Evolutionary conservation across 2,113 vertebrate species (phyloP), one percentile per base, ranked within the genome.

Genomic region (Alosa alosa): DNA sequence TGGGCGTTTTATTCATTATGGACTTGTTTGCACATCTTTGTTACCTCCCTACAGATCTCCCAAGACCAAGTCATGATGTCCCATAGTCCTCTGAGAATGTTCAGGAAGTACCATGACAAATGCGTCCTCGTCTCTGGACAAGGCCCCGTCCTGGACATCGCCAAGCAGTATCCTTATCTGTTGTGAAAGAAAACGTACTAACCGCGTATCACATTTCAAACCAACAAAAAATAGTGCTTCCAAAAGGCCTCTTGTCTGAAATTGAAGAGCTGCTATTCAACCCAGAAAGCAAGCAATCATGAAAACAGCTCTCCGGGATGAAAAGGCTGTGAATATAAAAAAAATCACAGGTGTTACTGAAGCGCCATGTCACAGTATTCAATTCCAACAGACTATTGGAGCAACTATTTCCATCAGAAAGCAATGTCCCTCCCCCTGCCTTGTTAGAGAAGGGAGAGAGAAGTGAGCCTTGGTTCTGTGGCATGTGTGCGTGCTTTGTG

Each of bases 41-140:
- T 75, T 86, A 5, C 84, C 90, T 91, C 78, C 41, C 84, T 75
- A 45, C 91, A 98, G 97, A 93, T 98, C 81, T 90, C 93, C 0
- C 95, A 96, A 20, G 95, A 97, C 50, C 97, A 97, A 44, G 96
- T 98, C 81, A 91, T 98, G 92, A 95, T 98, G 92, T 97, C 97
- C 0, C 96, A 98, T 92, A 97, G 96, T 89, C 97, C 97, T 86
- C 91, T 98, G 89, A 91, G 86, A 55, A 96, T 96, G 94, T 94
- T 97, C 90, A 96, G 89, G 83, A 93, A 85, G 57, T 97, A 96
- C 5, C 97, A 97, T 81, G 91, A 97, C n/a, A 97, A 97, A 89
- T 95, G 95, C 84, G 95, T 97, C 0, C 91, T 98, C 78, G 96
- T 97, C 0, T 97, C 96, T 0, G 97, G 97, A 84, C 97, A 98